phyloP scores from a whole-genome alignment of 2,113 vertebrate genomes.

The Pica pica region DNA sequence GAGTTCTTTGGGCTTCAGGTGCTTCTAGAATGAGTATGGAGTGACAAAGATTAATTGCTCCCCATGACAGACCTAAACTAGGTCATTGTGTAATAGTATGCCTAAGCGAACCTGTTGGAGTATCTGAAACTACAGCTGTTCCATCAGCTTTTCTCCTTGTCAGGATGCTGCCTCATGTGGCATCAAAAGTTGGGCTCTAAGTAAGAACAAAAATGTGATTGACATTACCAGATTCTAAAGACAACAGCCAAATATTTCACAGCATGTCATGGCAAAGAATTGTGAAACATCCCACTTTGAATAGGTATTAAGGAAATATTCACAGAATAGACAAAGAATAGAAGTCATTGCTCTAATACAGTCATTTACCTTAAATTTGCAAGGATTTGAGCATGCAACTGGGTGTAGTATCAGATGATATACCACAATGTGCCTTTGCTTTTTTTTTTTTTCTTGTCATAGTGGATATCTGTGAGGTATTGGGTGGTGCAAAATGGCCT shows the following conservation, averaged over 20 bases:
- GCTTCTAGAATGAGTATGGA: slow-evolving; percentile 11
- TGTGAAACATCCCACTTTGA: not conserved
- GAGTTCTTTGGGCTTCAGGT: not conserved
- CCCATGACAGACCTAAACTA: not conserved
- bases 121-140: slow-evolving; percentile 2
- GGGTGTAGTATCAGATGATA: not conserved
- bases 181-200: not conserved
- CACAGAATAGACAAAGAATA: not conserved
- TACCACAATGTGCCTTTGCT: not conserved
- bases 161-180: not conserved
- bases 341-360: not conserved
- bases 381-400: not conserved
- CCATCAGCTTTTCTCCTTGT: not conserved
- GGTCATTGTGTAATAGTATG: not conserved
- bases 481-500: not conserved
- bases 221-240: not conserved
- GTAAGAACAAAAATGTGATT: not conserved
- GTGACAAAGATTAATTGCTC: slow-evolving; percentile 40
- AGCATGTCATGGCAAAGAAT: not conserved
- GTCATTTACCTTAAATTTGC: not conserved
- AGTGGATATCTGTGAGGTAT: not conserved
- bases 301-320: not conserved
- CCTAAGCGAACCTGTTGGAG: not conserved
- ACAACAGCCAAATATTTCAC: not conserved
- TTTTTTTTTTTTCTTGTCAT: not conserved